Percentiles rank a stretch among this genome's conserved stretches.
Evolutionary conservation across 2,797 vertebrate species (phyloP).

Genomic region (Amphiprion clarkii): DNA sequence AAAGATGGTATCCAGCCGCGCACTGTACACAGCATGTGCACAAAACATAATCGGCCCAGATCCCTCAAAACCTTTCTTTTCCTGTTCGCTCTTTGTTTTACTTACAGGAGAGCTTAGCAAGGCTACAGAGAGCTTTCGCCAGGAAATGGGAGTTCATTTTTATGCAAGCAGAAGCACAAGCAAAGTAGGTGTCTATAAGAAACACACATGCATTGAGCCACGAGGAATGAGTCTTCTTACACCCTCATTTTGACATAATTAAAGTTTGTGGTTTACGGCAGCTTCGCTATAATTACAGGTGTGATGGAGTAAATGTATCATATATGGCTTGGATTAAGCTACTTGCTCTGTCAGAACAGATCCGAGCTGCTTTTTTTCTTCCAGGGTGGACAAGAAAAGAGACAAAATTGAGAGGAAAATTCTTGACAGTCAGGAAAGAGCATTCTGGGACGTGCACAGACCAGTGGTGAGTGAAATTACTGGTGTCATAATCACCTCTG

Average conservation of each 20-base stretch:
- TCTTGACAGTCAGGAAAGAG: slow-evolving; percentile 97
- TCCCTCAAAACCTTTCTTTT: slow-evolving; percentile 39
- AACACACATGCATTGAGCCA: slow-evolving; percentile 24
- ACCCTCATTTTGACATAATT: slow-evolving; percentile 34
- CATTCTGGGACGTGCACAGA: slow-evolving; percentile 98
- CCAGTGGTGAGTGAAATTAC: slow-evolving; percentile 91
- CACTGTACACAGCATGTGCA: slow-evolving; percentile 30
- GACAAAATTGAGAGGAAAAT: slow-evolving; percentile 99
- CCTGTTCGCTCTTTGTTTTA: slow-evolving; percentile 57
- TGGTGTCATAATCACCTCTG: slow-evolving; percentile 27
- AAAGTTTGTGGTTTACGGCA: slow-evolving; percentile 4
- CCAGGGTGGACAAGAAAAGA: slow-evolving; percentile 98
- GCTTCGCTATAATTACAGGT: slow-evolving; percentile 23
- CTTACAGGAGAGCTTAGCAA: slow-evolving; percentile 96
- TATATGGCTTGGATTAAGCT: neutral
- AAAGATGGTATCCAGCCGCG: slow-evolving; percentile 50
- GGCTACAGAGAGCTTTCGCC: slow-evolving; percentile 97
- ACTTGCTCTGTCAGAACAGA: neutral
- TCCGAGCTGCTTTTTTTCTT: slow-evolving; percentile 13
- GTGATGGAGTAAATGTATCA: slow-evolving; percentile 8
- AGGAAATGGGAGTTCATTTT: slow-evolving; percentile 99
- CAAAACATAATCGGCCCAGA: slow-evolving; percentile 48
- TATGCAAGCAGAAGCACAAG: slow-evolving; percentile 99
- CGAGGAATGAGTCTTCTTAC: slow-evolving; percentile 25
- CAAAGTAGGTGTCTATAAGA: slow-evolving; percentile 90